phyloP scores from a whole-genome alignment of 1,140 invertebrate genomes.

The Caenorhabditis remanei region DNA sequence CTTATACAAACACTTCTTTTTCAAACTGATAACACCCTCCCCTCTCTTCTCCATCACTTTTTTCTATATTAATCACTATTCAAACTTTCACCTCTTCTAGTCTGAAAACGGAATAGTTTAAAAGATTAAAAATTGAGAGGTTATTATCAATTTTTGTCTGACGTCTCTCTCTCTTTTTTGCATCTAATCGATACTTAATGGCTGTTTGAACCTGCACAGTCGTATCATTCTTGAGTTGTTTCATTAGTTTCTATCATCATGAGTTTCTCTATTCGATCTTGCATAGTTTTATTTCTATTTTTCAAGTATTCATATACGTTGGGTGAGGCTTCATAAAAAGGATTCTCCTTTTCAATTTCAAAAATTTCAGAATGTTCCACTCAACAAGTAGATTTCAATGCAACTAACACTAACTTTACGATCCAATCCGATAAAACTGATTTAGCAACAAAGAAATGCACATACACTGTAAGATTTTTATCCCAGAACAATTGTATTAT shows the following conservation, averaged over 20 bases:
- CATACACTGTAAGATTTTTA: background rate
- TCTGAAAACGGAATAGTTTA: conserved; percentile 17
- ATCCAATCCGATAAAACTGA: background rate
- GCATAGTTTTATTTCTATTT: background rate
- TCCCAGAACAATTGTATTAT: background rate
- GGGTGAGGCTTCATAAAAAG: background rate
- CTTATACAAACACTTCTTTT: background rate
- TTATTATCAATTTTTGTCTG: background rate
- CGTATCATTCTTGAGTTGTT: too few relatives aligned
- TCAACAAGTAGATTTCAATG: background rate
- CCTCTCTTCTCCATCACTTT: background rate
- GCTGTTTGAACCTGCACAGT: background rate
- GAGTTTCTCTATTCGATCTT: background rate
- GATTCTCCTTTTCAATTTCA: background rate
- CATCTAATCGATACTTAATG: background rate
- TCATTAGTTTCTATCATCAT: background rate
- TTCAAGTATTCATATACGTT: background rate
- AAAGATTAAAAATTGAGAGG: conserved; percentile 16
- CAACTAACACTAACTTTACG: background rate
- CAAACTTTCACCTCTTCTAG: background rate
- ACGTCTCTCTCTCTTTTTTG: background rate
- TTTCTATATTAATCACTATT: conserved; percentile 25
- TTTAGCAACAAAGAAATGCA: background rate
- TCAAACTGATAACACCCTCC: background rate
- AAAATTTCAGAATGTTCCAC: conserved; percentile 3